Evolutionary conservation across 2,888 invertebrate species (phyloP).

Genomic region (Pyrrhosoma nymphula): DNA sequence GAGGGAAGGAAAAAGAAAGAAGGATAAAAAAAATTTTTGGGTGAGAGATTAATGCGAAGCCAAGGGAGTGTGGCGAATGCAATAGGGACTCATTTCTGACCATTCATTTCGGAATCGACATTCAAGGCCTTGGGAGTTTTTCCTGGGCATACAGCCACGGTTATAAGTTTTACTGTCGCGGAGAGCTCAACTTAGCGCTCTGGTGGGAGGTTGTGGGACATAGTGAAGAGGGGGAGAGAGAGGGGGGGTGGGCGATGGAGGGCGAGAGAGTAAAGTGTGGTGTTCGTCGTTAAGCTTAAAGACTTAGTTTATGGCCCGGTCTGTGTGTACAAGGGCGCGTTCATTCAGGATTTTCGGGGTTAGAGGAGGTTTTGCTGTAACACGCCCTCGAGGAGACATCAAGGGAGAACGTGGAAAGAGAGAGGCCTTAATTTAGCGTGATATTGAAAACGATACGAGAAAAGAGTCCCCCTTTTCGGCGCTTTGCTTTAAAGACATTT

Average conservation of each 20-base stretch:
- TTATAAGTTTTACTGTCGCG: not conserved
- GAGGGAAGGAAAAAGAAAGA: not conserved
- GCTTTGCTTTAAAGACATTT: too few relatives aligned
- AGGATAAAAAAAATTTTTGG: not conserved
- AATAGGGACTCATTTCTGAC: not conserved
- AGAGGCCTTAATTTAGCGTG: not conserved
- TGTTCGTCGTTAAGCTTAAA: conserved; percentile 28
- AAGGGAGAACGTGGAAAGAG: not conserved
- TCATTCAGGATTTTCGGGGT: not conserved
- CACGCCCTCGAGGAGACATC: not conserved
- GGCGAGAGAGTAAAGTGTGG: not conserved
- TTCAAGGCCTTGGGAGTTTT: not conserved
- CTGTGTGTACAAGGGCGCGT: not conserved
- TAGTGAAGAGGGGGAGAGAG: not conserved
- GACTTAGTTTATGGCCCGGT: not conserved
- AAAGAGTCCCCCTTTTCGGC: not conserved
- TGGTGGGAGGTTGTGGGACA: not conserved
- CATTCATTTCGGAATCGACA: not conserved
- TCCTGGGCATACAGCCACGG: not conserved
- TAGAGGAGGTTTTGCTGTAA: not conserved
- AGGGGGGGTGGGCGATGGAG: too few relatives aligned
- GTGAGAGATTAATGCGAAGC: not conserved
- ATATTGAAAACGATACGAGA: not conserved
- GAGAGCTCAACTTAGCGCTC: not conserved
- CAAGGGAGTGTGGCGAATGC: not conserved